A percentile compares a stretch with the other conserved stretches of the same genome.
phyloP scores from a whole-genome alignment of 2,888 invertebrate species.

The Spisula subtruncata region DNA sequence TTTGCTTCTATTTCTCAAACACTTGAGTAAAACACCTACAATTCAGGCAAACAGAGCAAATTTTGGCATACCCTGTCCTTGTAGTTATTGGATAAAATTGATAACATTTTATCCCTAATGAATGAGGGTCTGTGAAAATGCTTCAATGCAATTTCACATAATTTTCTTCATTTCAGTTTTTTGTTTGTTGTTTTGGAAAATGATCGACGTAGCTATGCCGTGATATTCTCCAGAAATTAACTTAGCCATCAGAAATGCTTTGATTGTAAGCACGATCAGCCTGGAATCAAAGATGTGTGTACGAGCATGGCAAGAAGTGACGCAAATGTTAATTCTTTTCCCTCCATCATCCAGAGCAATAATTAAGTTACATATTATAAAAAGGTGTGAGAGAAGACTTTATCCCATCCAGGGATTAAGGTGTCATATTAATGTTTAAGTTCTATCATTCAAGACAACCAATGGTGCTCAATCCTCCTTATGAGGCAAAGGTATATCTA shows the following conservation, averaged over 20 bases:
- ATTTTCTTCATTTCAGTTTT: not conserved
- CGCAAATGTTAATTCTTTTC: too few species aligned
- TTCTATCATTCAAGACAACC: too few species aligned
- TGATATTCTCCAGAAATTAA: not conserved
- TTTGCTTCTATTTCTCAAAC: not conserved
- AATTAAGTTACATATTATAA: too few species aligned
- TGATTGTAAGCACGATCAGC: not conserved
- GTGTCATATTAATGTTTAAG: too few species aligned
- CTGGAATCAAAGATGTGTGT: not conserved
- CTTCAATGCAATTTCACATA: not conserved
- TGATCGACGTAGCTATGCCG: slow-evolving; percentile 16
- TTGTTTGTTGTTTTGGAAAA: not conserved
- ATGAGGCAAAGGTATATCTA: too few species aligned
- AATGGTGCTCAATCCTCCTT: too few species aligned
- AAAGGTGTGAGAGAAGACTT: too few species aligned
- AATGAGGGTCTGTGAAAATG: slow-evolving; percentile 20
- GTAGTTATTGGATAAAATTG: not conserved
- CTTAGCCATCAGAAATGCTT: slow-evolving; percentile 1
- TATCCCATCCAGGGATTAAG: too few species aligned
- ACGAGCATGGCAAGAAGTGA: too few species aligned
- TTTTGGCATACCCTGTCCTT: not conserved
- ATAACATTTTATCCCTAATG: not conserved
- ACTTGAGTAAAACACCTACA: not conserved
- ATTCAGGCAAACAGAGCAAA: not conserved
- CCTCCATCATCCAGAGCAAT: too few species aligned